Base-by-base conservation (phyloP, 2,888 invertebrate genomes). In the Coleophora deauratella region DNA sequence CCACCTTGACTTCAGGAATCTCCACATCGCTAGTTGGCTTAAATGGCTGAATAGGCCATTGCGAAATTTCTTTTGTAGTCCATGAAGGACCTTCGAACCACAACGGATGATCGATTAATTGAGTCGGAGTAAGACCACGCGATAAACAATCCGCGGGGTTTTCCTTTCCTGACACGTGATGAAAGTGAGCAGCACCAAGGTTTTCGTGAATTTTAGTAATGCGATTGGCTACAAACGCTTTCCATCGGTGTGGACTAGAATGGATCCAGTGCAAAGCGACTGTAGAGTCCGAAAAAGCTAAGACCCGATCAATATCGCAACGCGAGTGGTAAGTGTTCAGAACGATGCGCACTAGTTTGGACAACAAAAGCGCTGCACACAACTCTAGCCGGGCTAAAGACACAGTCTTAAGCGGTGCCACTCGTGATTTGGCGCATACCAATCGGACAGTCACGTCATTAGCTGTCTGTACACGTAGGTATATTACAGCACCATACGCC, bases 71-170 rank as follows among this genome's bases (percentile, higher is more conserved):
- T 1, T 14, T 3, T 14, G 8, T 9, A 13, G 30, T 14, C 43
- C 44, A 52, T 1, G 38, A 8, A 14, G 49, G 43, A 3, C 44
- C 47, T 1, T 32, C 1, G 2, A 33, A 38, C 44, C 45, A 45
- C 8, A 45, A 11, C 1, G 44, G 40, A 12, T 48, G 44, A 2
- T 38, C 3, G 1, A 45, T 10, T 7, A 49, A 6, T 32, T 47
- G 10, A 0, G 33, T 9, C 2, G 49, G 49, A 2, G 37, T 12
- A 7, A 49, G 2, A 1, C 49, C 49, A 6, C 48, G 38, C 0
- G 49, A 52, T 1, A 46, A 10, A 15, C 49, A 50, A 32, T 50
- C 49, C 11, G 37, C 40, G 2, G 52, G 50, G 28, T 52, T 52
- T 3, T 45, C 42, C 0, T 3, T 11, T 2, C 51, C 48, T 1